Base-by-base conservation (phyloP, 2,797 vertebrate species). In the Phrynocephalus guinanensis region DNA sequence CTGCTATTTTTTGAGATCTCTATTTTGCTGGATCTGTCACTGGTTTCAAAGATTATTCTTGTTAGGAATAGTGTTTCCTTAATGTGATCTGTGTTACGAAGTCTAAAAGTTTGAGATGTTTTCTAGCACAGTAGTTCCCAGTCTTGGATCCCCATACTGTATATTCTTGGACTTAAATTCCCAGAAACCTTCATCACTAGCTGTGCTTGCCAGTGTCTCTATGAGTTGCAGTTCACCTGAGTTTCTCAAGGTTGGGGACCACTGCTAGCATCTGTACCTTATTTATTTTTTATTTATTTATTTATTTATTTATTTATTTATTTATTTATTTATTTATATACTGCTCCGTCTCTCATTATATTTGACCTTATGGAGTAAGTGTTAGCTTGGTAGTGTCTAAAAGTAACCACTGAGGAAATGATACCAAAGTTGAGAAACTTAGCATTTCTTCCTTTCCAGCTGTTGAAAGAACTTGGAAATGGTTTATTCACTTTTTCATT, bases 401-500 rank as follows among this genome's bases (percentile, higher is more conserved):
- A 73, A 15, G 9, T 48, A 66, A 20, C 28, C 4, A 4, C 38
- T 66, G 48, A 68, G 26, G 48, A 75, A 84, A 68, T 68, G 2
- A 18, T 28, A 77, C 48, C 24, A 16, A 84, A 63, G 28, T 50
- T 3, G 52, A 11, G 2, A 44, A 22, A 15, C n/a, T 78, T 70
- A 87, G 56, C 30, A 86, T 76, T 90, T 89, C 80, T 6, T 5
- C 68, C 79, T 0, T 20, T 38, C 78, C 87, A 70, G 79, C 63
- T 89, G 84, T 78, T 79, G 5, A 90, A 1, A 52, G 7, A 16
- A 38, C 13, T 30, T 52, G 10, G 6, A 30, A 71, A 33, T 56
- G 30, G 28, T 78, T 16, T 68, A 5, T 68, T 70, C 2, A 38
- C 9, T 70, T 56, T 52, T 22, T 30, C 6, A 66, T 38, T 79